Evolutionary conservation across 2,797 vertebrate species (phyloP), one percentile per base, ranked within the genome.

Genomic region (Thalassophryne amazonica): DNA sequence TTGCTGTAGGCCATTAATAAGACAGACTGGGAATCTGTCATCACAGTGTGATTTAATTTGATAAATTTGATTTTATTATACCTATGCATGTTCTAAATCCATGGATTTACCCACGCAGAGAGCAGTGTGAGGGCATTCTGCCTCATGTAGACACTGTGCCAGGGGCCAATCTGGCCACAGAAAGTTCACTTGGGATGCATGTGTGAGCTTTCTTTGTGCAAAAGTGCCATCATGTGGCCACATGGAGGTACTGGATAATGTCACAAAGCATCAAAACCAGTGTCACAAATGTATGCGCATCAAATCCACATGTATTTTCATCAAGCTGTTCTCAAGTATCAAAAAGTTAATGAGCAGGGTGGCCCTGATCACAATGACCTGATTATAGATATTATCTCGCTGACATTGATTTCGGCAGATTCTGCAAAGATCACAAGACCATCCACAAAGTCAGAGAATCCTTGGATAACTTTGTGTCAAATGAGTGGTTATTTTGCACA

Each of bases 161-260:
- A 24, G 18, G 53, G 75, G 3, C 25, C 41, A 25, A 33, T 32
- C 7, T 46, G 27, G 29, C 9, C 14, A 46, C 12, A 18, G 29
- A 64, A 34, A 45, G 22, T 40, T 4, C n/a, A 3, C n/a, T n/a
- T n/a, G n/a, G n/a, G n/a, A n/a, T n/a, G n/a, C n/a, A n/a, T n/a
- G 22, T 4, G 3, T 5, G 7, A 12, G 11, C 14, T 63, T 70
- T 60, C 19, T 4, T 68, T 47, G 57, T 73, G 27, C 37, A 56
- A 68, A 57, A 37, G 67, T 32, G 77, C 38, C 87, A 73, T 19
- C 81, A 0, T 66, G 83, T 83, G 85, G 69, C 12, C 16, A 16
- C 25, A 16, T 1, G 0, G 0, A 3, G 8, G 34, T n/a, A 48
- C 54, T 73, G 53, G 78, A 71, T n/a, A n/a, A n/a, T n/a, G n/a